Evolutionary conservation across 2,113 vertebrate species (phyloP).

Genomic region (Otolemur garnettii): DNA sequence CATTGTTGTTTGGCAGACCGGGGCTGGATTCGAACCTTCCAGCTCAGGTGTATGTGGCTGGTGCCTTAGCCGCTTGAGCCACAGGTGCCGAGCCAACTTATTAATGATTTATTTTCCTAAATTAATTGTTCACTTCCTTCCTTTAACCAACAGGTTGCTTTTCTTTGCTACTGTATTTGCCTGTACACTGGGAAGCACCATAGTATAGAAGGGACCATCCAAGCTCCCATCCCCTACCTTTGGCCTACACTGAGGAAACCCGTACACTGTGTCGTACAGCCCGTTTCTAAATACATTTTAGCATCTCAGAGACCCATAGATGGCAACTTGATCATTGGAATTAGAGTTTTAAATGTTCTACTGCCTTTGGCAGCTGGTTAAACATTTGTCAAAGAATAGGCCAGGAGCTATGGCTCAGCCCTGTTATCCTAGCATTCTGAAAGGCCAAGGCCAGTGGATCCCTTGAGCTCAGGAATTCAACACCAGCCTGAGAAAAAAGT

Average conservation of each 20-base stretch:
- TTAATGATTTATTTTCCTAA: neutral
- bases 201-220: neutral
- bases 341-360: conserved; percentile 50
- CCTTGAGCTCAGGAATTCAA: no score
- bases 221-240: neutral
- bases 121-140: neutral
- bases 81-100: neutral
- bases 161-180: conserved; percentile 7
- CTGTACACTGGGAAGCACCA: neutral
- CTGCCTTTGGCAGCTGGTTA: conserved; percentile 69
- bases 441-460: no score
- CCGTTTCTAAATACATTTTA: conserved; percentile 60
- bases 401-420: no score
- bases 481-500: no score
- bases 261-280: neutral
- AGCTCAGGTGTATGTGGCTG: no score
- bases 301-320: conserved; percentile 30
- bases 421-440: no score
- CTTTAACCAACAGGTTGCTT: conserved; percentile 33
- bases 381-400: conserved; percentile 50
- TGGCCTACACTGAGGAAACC: conserved; percentile 16
- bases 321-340: conserved; percentile 45
- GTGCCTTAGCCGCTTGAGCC: no score
- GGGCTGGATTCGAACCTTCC: no score
- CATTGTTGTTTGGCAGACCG: no score